Base-by-base conservation (phyloP, 2,888 invertebrate species). In the Neocrepidodera transversa region DNA sequence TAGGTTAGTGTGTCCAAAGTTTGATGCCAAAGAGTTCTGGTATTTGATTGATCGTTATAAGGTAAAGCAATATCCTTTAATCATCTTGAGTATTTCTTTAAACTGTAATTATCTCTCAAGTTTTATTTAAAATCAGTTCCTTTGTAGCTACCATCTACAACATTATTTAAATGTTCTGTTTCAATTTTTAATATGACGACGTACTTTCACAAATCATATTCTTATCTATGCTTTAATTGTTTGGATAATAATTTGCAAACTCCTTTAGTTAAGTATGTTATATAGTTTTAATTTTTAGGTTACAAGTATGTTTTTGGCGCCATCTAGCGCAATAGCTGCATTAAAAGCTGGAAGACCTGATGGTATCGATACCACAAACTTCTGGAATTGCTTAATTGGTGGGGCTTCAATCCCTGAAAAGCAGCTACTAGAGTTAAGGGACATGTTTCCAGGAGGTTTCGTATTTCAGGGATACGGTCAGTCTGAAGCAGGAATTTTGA, bases 371-470 rank as follows among this genome's bases (percentile, higher is more conserved):
- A 78, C 77, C 1, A 71, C 75, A 1, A 69, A 65, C 30, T 57
- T 79, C 2, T 51, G 66, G 6, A 61, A 62, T 17, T 42, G 75
- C 2, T 8, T 71, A 1, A 69, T 72, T 2, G 77, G 73, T 1
- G 78, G 79, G 1, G 75, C 72, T 3, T 56, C 70, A 3, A 57
- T 77, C n/a, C 62, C 75, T 1, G 60, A 66, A 20, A 68, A 69
- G 16, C 67, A 71, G 43, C 58, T 74, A 6, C 11, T 59, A 2
- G 58, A 65, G 20, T 51, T 79, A n/a, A 63, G 76, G 42, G 77
- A 78, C 49, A 35, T 77, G 6, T 61, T 79, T 32, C 78, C 78
- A 0, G 77, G 76, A 3, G 74, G 76, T 0, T 70, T 74, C 52
- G 65, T 77, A 1, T 60, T 47, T 50, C 69, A 75, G 50, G 65